These are phyloP conservation scores for Microctonus hyperodae DNA, from an alignment of 2,888 invertebrate genomes.

Conservation along the genomic window DNA sequence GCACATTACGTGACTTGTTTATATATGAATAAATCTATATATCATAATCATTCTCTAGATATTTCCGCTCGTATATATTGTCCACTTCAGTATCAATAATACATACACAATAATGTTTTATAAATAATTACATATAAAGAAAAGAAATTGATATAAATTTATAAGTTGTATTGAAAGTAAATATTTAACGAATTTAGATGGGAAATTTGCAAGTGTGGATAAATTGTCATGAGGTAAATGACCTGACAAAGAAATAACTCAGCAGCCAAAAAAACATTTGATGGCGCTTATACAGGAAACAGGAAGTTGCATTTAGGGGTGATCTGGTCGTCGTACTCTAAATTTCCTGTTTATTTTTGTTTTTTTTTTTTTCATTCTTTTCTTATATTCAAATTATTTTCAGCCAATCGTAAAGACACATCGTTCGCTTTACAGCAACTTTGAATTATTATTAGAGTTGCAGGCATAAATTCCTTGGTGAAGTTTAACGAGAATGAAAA, in stretches of 20 bases:
- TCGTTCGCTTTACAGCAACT: neutral
- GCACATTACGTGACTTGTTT: constrained; percentile 45
- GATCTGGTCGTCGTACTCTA: constrained; percentile 18
- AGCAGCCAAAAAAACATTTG: neutral
- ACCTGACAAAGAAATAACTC: constrained; percentile 15
- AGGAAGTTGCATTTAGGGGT: constrained; percentile 28
- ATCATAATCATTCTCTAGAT: neutral
- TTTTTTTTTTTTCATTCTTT: neutral
- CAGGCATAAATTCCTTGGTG: constrained; percentile 28
- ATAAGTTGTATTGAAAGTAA: neutral
- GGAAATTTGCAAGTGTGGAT: neutral
- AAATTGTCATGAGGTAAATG: constrained; percentile 10
- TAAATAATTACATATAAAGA: neutral
- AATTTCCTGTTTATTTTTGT: neutral
- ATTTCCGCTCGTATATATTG: neutral
- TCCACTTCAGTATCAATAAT: neutral
- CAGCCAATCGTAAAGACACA: constrained; percentile 22
- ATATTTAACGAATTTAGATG: neutral
- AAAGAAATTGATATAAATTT: neutral
- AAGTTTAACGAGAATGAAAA: constrained; percentile 28
- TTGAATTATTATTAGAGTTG: constrained; percentile 36
- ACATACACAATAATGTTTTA: neutral
- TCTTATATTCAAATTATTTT: neutral
- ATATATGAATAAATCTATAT: constrained; percentile 29
- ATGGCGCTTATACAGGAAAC: constrained; percentile 12